Conservation (phyloP, 2,797 vertebrate species). For the Picus viridis region DNA sequence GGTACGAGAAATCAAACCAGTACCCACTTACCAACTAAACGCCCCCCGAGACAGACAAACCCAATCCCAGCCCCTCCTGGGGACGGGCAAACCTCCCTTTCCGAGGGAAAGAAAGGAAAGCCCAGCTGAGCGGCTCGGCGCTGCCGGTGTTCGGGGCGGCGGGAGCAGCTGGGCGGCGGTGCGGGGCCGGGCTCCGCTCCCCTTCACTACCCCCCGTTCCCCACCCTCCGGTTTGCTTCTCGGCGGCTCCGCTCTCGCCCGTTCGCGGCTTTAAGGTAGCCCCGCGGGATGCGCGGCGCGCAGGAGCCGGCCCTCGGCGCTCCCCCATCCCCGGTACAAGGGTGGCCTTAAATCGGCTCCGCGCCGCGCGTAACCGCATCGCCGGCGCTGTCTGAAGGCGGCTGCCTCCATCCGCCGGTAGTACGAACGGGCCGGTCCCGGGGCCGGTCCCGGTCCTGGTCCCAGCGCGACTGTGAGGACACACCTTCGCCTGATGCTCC, state of each 20-base stretch:
- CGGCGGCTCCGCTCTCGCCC: neutral
- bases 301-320: conserved; percentile 23
- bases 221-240: too few species aligned
- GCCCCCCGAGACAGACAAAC: too few species aligned
- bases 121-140: neutral
- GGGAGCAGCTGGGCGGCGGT: neutral
- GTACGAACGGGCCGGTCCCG: conserved; percentile 10
- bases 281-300: conserved; percentile 25
- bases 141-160: neutral
- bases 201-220: too few species aligned
- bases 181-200: too few species aligned
- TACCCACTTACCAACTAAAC: neutral
- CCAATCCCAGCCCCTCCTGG: neutral
- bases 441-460: neutral
- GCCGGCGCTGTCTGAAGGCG: conserved; percentile 48
- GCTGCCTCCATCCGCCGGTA: neutral
- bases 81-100: neutral
- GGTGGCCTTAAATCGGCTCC: conserved; percentile 58
- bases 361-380: conserved; percentile 24
- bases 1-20: neutral
- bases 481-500: conserved; percentile 24
- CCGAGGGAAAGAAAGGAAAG: neutral
- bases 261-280: conserved; percentile 61
- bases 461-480: neutral
- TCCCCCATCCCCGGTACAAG: conserved; percentile 14